Base-by-base conservation (phyloP, 37 sponge, comb jelly and placozoan genomes). In the Bolinopsis microptera region DNA sequence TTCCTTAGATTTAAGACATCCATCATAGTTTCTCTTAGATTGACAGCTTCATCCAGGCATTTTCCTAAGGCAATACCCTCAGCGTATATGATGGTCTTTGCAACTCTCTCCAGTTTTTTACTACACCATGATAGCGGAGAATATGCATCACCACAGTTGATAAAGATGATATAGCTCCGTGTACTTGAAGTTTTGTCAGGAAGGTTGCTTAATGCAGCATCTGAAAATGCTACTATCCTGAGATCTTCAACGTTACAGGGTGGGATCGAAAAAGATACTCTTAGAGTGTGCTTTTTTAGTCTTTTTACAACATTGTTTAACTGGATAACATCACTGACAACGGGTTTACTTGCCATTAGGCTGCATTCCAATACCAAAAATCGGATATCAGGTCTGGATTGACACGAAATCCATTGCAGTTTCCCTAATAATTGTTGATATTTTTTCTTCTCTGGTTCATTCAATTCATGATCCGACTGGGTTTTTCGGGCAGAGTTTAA, bases 341-440 rank as follows among this genome's bases (percentile, higher is more conserved):
- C 32, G 0, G 80, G 35, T 32, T 28, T 77, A 18, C 36, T 77
- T 1, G 80, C 35, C 32, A 0, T 34, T 9, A 77, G 26, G 32
- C 80, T 77, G 32, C 35, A 77, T 32, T 77, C 80, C 1, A 77
- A 35, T 1, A 77, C 80, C 26, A 16, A 16, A 33, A 34, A 77
- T 33, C 80, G 26, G 0, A 77, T 30, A 32, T 77, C 80, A 33
- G 80, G 80, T 33, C 80, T 77, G 32, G 33, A 33, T 33, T 77
- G 80, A 16, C 35, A 77, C 32, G 80, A 77, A 33, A 77, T 77
- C 80, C 80, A 77, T 33, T 77, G 80, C 32, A 77, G 32, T 33
- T 77, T 77, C 0, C 80, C 80, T 22, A 77, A 33, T 8, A 77
- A 18, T 32, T 77, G 33, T 33, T 77, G 80, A 32, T 32, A 77